Conservation (phyloP, 2,797 vertebrate genomes). For the Limosa lapponica region DNA sequence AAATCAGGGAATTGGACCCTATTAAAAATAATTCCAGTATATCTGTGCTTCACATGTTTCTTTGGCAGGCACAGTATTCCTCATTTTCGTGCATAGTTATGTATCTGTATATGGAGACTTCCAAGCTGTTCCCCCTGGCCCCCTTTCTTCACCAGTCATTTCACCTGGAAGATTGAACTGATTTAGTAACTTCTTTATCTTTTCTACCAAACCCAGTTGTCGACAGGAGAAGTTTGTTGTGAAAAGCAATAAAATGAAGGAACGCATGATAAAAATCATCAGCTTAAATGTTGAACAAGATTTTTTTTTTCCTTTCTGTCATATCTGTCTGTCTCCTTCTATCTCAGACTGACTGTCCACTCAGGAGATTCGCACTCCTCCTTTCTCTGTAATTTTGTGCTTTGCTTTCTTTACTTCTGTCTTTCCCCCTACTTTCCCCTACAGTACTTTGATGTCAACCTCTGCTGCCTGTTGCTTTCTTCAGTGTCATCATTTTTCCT, state of each 20-base stretch:
- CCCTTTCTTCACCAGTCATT: not conserved
- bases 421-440: not conserved
- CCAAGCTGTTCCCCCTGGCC: not conserved
- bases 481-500: not conserved
- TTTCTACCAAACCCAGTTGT: not conserved
- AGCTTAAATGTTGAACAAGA: not conserved
- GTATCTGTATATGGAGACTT: not conserved
- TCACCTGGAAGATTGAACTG: not conserved
- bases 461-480: not conserved
- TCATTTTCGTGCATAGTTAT: not conserved
- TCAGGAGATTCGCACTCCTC: not conserved
- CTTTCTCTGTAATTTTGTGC: not conserved
- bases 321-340: not conserved
- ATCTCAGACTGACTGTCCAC: not conserved
- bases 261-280: rapidly evolving
- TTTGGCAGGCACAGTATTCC: not conserved
- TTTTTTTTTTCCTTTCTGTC: not conserved
- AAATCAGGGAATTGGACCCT: not conserved
- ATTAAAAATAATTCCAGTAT: not conserved
- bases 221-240: not conserved
- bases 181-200: not conserved
- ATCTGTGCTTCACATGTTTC: not conserved
- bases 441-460: not conserved
- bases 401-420: not conserved
- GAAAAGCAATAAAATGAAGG: not conserved